Evolutionary conservation across 2,888 invertebrate species (phyloP).

Genomic region (Polyommatus iphigenia): DNA sequence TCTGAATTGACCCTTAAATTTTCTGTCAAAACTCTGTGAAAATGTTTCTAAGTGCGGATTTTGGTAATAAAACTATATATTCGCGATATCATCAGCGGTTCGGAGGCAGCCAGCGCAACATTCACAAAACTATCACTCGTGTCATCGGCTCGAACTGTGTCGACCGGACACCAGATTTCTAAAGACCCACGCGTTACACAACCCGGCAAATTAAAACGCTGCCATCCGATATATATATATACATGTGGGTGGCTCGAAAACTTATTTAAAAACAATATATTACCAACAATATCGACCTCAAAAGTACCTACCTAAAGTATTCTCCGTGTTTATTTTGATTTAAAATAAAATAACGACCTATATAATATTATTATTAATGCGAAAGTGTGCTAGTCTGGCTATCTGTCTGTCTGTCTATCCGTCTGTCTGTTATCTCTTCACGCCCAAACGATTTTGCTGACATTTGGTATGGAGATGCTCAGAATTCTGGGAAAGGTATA

Average conservation of each 20-base stretch:
- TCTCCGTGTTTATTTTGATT: background rate
- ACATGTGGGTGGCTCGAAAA: constrained; percentile 53
- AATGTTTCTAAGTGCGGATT: background rate
- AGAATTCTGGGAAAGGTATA: no score
- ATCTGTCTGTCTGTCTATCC: no score
- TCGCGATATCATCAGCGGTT: constrained; percentile 27
- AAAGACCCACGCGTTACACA: constrained; percentile 54
- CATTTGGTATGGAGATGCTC: no score
- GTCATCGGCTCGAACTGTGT: constrained; percentile 68
- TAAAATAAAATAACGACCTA: no score
- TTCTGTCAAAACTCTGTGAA: no score
- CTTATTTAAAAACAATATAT: constrained; percentile 35
- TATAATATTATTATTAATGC: no score
- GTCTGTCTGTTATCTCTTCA: no score
- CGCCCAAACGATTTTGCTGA: no score
- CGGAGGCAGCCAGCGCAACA: constrained; percentile 46
- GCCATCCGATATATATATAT: constrained; percentile 53
- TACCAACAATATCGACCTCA: constrained; percentile 14
- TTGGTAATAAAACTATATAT: background rate
- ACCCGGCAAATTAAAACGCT: constrained; percentile 51
- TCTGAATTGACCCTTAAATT: no score
- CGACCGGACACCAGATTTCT: constrained; percentile 67
- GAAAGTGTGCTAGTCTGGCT: no score
- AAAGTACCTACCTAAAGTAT: background rate
- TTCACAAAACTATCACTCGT: constrained; percentile 62